Conservation (phyloP, 2,797 vertebrate species). For the Clarias fuscus region DNA sequence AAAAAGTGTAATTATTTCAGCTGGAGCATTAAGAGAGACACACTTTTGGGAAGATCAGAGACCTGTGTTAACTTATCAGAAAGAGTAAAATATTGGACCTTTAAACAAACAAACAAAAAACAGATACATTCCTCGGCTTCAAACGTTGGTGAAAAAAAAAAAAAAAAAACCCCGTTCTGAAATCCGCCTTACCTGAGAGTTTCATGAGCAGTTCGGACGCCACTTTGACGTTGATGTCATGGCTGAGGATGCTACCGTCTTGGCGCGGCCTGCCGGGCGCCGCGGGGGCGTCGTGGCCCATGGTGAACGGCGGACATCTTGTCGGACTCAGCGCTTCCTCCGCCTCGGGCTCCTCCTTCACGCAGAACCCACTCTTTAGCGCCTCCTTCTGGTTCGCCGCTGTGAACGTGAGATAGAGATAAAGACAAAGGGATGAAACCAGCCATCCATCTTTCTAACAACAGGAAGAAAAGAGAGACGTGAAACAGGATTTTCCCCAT, state of each 20-base stretch:
- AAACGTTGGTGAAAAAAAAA: neutral
- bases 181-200: constrained; percentile 85
- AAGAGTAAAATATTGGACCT: too few species aligned
- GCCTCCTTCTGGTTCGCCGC: constrained; percentile 97
- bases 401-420: constrained; percentile 58
- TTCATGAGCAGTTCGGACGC: constrained; percentile 98
- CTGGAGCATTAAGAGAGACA: too few species aligned
- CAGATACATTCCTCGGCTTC: neutral
- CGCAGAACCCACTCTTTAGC: constrained; percentile 87
- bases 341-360: constrained; percentile 92
- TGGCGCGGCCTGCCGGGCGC: constrained; percentile 80
- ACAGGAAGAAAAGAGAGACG: neutral
- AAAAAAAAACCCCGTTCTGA: neutral
- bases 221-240: constrained; percentile 92
- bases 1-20: too few species aligned
- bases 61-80: too few species aligned
- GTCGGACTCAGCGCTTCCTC: constrained; percentile 80
- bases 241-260: constrained; percentile 82
- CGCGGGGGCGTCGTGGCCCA: constrained; percentile 77
- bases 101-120: too few species aligned
- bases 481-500: constrained; percentile 36
- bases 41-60: too few species aligned
- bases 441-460: neutral
- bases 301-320: constrained; percentile 70
- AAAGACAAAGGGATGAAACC: constrained; percentile 5